Evolutionary conservation across 2,797 vertebrate genomes (phyloP).

Genomic region (Xerus rutilus): DNA sequence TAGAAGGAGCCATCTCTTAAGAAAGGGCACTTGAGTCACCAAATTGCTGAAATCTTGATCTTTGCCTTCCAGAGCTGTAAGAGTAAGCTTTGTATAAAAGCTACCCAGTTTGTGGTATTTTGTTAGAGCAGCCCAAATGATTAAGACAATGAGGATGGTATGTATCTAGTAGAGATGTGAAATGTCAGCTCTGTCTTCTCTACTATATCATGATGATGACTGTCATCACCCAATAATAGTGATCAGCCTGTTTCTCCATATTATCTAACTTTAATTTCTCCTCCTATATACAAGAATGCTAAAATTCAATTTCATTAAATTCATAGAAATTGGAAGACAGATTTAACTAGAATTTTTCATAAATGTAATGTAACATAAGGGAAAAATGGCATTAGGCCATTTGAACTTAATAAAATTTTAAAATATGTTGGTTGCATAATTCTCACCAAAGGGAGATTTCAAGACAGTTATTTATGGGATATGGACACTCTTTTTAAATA

Average conservation of each 20-base stretch:
- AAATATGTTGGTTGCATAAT: conserved; percentile 30
- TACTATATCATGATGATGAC: background rate
- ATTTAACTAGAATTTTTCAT: conserved; percentile 27
- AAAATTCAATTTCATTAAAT: conserved; percentile 23
- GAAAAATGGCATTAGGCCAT: background rate
- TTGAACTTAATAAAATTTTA: background rate
- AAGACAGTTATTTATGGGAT: background rate
- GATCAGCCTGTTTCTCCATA: background rate
- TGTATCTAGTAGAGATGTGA: background rate
- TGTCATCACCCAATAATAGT: background rate
- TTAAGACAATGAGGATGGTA: background rate
- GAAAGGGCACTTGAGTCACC: background rate
- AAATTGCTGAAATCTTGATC: background rate
- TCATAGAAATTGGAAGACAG: background rate
- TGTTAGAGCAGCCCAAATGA: background rate
- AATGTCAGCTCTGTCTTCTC: background rate
- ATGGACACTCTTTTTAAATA: background rate
- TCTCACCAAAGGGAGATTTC: background rate
- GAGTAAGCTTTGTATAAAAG: background rate
- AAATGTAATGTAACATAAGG: background rate
- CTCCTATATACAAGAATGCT: background rate
- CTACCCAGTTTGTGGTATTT: background rate
- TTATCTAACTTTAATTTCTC: background rate
- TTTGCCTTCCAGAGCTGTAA: background rate
- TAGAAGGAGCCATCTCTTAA: background rate